phyloP scores from a whole-genome alignment of 2,888 invertebrate genomes.

The Strigamia crassipes region DNA sequence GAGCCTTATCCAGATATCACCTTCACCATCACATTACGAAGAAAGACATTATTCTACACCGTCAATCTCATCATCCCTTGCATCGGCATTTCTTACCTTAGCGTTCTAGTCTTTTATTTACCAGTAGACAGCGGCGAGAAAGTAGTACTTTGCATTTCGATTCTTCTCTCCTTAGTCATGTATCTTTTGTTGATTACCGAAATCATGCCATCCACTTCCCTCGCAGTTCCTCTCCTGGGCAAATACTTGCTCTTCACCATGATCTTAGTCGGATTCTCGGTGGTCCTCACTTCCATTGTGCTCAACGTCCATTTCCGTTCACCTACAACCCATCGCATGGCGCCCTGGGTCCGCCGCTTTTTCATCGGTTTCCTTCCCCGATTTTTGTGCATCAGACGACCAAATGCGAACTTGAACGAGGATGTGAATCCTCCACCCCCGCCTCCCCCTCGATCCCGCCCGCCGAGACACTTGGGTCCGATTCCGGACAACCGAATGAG shows the following conservation, averaged over 20 bases:
- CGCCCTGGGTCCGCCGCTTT: constrained; percentile 85
- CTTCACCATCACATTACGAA: constrained; percentile 90
- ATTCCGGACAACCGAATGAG: constrained; percentile 46
- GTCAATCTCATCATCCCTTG: constrained; percentile 97
- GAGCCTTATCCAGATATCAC: constrained; percentile 97
- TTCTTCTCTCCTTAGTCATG: constrained; percentile 88
- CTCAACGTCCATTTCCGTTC: constrained; percentile 89
- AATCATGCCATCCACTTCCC: constrained; percentile 91
- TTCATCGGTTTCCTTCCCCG: constrained; percentile 76
- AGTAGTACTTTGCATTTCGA: constrained; percentile 91
- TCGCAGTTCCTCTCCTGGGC: constrained; percentile 87
- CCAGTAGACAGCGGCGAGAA: constrained; percentile 98
- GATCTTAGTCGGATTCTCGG: constrained; percentile 90
- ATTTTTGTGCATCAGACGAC: constrained; percentile 85
- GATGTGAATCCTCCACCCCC: constrained; percentile 48
- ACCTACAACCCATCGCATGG: constrained; percentile 89
- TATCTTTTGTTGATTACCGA: constrained; percentile 91
- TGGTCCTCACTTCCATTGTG: constrained; percentile 90
- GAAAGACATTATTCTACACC: constrained; percentile 96
- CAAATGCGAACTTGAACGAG: constrained; percentile 72
- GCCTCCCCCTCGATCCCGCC: constrained; percentile 36
- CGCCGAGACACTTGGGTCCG: not conserved
- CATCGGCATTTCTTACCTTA: constrained; percentile 94
- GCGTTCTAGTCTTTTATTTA: constrained; percentile 94
- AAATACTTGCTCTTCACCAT: constrained; percentile 92